These are phyloP conservation scores for Planococcus citri DNA, from an alignment of 1,140 invertebrate genomes.

Conservation along the genomic window DNA sequence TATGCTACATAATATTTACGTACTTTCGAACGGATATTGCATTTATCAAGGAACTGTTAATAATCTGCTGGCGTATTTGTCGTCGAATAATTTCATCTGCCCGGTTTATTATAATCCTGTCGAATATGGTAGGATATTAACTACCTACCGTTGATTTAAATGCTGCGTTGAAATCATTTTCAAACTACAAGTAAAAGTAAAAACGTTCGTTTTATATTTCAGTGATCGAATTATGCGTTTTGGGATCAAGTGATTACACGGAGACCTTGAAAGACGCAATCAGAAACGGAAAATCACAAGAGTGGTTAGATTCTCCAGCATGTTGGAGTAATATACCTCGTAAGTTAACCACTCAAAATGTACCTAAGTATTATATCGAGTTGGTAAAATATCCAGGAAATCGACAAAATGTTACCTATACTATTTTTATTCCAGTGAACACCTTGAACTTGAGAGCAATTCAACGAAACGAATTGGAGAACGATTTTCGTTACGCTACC, in stretches of 20 bases:
- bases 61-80: slow-evolving; percentile 12
- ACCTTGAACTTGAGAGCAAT: neutral
- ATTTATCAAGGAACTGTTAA: slow-evolving; percentile 15
- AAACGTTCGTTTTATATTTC: too few relatives aligned
- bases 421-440: too few relatives aligned
- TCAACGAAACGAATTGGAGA: neutral
- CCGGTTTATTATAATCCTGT: slow-evolving; percentile 19
- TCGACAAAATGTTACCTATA: too few relatives aligned
- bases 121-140: slow-evolving; percentile 17
- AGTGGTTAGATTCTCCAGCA: neutral
- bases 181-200: too few relatives aligned
- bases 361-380: too few relatives aligned
- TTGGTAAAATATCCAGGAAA: too few relatives aligned
- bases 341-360: neutral
- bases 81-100: neutral
- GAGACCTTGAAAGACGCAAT: neutral
- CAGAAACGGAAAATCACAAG: slow-evolving; percentile 1
- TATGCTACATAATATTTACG: slow-evolving; percentile 1
- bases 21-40: slow-evolving; percentile 3
- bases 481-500: neutral
- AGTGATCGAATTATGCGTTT: slow-evolving; percentile 6
- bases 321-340: neutral
- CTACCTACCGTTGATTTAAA: too few relatives aligned
- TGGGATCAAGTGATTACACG: neutral
- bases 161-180: too few relatives aligned